A percentile compares a stretch with the other conserved stretches of the same genome.
These are phyloP conservation scores for Notothenia coriiceps DNA, from an alignment of 2,113 vertebrate species.

Conservation along the genomic window DNA sequence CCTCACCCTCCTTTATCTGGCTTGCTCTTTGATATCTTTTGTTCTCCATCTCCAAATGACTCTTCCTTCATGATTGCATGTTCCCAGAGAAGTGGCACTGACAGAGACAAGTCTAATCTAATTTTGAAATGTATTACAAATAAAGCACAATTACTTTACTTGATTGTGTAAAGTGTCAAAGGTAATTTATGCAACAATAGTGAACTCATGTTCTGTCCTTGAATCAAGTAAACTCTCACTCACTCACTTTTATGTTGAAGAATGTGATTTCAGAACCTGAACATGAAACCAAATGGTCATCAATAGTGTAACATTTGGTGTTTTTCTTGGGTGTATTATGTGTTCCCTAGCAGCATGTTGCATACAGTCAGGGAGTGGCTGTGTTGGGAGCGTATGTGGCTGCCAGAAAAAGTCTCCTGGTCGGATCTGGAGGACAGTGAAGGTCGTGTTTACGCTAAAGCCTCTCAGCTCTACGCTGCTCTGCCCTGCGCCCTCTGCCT, in stretches of 20 bases:
- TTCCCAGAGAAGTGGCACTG: background rate
- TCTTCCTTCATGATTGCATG: slow-evolving; percentile 1
- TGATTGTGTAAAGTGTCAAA: background rate
- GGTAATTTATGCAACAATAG: background rate
- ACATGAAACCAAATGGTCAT: background rate
- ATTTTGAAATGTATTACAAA: too few species aligned
- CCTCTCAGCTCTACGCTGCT: slow-evolving; percentile 86
- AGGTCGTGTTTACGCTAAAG: slow-evolving; percentile 86
- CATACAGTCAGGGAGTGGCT: slow-evolving; percentile 86
- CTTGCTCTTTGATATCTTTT: slow-evolving; percentile 63
- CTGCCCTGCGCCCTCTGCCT: slow-evolving; percentile 87
- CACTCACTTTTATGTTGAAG: background rate
- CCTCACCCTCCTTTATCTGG: slow-evolving; percentile 56
- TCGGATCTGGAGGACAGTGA: slow-evolving; percentile 88
- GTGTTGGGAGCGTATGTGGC: slow-evolving; percentile 92
- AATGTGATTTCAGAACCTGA: background rate
- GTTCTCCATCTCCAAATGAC: background rate
- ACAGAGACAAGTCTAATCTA: too few species aligned
- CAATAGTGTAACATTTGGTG: background rate
- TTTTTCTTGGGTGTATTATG: background rate
- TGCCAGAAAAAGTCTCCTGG: slow-evolving; percentile 88
- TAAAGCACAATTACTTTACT: background rate
- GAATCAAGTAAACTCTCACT: background rate
- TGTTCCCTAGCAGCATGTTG: slow-evolving; percentile 64
- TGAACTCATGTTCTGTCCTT: background rate